phyloP scores from a whole-genome alignment of 2,797 vertebrate species.

The Vultur gryphus region DNA sequence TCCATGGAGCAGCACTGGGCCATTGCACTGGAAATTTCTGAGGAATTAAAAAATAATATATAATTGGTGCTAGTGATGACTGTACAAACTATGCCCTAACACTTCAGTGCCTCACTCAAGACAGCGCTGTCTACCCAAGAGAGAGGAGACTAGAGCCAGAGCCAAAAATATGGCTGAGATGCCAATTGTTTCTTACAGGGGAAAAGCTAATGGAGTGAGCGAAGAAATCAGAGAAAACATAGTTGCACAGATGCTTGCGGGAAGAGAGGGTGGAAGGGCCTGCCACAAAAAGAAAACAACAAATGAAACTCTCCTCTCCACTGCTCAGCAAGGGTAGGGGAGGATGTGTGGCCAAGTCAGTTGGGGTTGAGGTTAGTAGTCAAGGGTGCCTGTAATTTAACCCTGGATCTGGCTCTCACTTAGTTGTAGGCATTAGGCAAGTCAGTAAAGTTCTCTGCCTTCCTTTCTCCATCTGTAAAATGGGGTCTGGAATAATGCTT shows the following conservation, averaged over 20 bases:
- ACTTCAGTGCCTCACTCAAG: neutral
- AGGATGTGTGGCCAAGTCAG: neutral
- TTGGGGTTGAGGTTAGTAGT: neutral
- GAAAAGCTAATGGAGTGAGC: neutral
- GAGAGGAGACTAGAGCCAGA: neutral
- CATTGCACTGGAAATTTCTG: neutral
- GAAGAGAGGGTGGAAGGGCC: neutral
- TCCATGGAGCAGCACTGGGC: neutral
- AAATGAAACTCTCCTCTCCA: neutral
- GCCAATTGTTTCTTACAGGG: neutral
- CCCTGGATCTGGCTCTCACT: neutral
- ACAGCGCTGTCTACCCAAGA: neutral
- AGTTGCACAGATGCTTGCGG: neutral
- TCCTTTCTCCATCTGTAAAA: neutral
- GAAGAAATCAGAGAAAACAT: neutral
- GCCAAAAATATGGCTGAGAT: neutral
- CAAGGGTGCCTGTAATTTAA: neutral
- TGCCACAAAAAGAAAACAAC: neutral
- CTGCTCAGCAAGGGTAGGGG: neutral
- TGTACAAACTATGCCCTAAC: neutral
- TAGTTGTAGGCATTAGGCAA: neutral
- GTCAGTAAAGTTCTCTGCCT: neutral
- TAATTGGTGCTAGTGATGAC: neutral
- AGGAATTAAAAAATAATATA: neutral
- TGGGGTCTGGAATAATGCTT: neutral